A percentile compares a stretch with the other conserved stretches of the same genome.
Conservation (phyloP, 2,888 invertebrate genomes). For the Sinelater perroti region DNA sequence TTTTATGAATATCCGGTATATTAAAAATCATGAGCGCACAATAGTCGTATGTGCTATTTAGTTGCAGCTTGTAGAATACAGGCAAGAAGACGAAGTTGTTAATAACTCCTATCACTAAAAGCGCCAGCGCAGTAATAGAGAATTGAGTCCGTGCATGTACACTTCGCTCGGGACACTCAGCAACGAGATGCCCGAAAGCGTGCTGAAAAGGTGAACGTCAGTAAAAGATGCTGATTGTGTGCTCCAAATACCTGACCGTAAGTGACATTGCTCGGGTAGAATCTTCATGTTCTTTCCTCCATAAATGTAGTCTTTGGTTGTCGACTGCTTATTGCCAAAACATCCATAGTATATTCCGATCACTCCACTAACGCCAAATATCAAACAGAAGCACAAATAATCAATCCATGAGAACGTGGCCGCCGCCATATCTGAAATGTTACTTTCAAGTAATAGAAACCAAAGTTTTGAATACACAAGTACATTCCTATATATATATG, state of each 20-base stretch:
- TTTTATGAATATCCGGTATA: too few relatives aligned
- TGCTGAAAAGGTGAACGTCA: conserved; percentile 61
- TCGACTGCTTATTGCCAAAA: conserved; percentile 63
- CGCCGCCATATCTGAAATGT: background rate
- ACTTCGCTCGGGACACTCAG: conserved; percentile 79
- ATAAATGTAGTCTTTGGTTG: conserved; percentile 71
- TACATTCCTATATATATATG: too few relatives aligned
- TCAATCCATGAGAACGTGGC: conserved; percentile 54
- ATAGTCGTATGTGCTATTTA: conserved; percentile 75
- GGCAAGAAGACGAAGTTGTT: conserved; percentile 63
- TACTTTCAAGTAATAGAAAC: too few relatives aligned
- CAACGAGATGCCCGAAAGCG: conserved; percentile 77
- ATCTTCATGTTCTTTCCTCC: conserved; percentile 73
- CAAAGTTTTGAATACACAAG: too few relatives aligned
- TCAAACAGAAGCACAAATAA: conserved; percentile 60
- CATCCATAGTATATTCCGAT: conserved; percentile 66
- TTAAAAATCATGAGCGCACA: too few relatives aligned
- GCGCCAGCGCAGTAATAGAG: too few relatives aligned
- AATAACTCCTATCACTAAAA: conserved; percentile 48
- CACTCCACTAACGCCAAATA: conserved; percentile 61
- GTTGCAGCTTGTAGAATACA: conserved; percentile 74
- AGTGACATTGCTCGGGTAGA: conserved; percentile 72
- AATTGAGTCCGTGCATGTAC: conserved; percentile 77
- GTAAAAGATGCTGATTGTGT: background rate
- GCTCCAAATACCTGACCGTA: conserved; percentile 71